Evolutionary conservation across 2,797 vertebrate species (phyloP), one percentile per base, ranked within the genome.

Genomic region (Falco rusticolus): DNA sequence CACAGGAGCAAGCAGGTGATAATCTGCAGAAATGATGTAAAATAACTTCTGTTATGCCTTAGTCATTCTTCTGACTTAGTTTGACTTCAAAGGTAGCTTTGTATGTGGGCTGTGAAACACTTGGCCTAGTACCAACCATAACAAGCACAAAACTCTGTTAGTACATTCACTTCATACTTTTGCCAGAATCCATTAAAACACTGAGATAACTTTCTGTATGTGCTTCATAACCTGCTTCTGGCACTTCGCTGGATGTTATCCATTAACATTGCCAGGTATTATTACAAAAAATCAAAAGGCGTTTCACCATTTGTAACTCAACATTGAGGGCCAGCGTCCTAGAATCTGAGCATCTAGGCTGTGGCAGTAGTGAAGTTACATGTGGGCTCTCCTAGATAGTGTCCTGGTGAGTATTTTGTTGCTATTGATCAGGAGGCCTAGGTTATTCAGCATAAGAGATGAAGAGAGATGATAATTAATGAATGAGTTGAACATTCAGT

Each of bases 311-410:
- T 26, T 85, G 39, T 69, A 57, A 74, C 33, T 94, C 13, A 59
- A 2, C 5, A 4, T 1, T 3, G 16, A 50, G 45, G 13, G 8
- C 56, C 68, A 28, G 13, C 1, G 0, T 59, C 34, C 47, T 60
- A 28, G 57, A 39, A n/a, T 74, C 25, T 84, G 61, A 91, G 29
- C 34, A n/a, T 60, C 12, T 74, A 33, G 41, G 9, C 28, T 59
- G 16, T 48, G 16, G 14, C 26, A 60, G 10, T 45, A 31, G 5
- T 17, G 47, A 80, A 74, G 18, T 61, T 84, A 43, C 66, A 54
- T 1, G 0, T 28, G 72, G 71, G 12, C 37, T 93, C 6, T 66
- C 26, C 22, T 77, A 65, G 10, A 21, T 9, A 33, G 24, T 20
- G 13, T 76, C 39, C 63, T 43, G 41, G 28, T 51, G 54, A 77